phyloP scores from a whole-genome alignment of 1,140 invertebrate species.

The Drosophila hydei region DNA sequence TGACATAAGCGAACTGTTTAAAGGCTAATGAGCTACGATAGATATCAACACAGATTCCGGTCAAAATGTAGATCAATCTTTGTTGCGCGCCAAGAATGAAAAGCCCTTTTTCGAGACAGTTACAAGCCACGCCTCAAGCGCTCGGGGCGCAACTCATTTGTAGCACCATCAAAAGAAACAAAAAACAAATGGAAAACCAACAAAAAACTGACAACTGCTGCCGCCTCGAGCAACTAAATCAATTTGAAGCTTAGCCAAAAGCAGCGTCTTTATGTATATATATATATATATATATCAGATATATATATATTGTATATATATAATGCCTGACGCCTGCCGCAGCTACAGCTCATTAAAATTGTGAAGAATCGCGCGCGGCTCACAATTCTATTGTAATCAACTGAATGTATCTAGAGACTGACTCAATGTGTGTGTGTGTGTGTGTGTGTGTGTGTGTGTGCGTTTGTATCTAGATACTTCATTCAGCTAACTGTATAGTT shows the following conservation, averaged over 20 bases:
- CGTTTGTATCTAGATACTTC: conserved; percentile 32
- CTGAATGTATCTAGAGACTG: conserved; percentile 32
- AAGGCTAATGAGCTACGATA: conserved; percentile 32
- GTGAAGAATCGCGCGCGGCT: conserved; percentile 24
- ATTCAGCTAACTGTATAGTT: conserved; percentile 81
- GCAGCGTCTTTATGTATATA: background rate
- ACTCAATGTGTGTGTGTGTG: conserved; percentile 8
- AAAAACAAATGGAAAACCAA: conserved; percentile 4
- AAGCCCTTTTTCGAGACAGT: conserved; percentile 4
- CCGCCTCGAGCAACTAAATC: conserved; percentile 36
- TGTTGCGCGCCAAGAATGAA: conserved; percentile 12
- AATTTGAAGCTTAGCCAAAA: conserved; percentile 37
- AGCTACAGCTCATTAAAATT: conserved; percentile 26
- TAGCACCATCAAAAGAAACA: background rate
- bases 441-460: conserved; percentile 9
- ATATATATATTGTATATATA: no score
- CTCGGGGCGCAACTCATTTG: conserved; percentile 25
- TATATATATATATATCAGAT: no score
- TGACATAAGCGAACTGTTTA: conserved; percentile 40
- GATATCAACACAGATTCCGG: conserved; percentile 13
- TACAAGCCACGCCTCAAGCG: conserved; percentile 4
- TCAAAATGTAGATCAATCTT: conserved; percentile 49
- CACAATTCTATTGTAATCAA: conserved; percentile 56
- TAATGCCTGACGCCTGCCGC: background rate
- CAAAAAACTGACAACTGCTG: conserved; percentile 41